Base-by-base conservation (phyloP, 2,888 invertebrate genomes). In the Ischnus inquisitorius region DNA sequence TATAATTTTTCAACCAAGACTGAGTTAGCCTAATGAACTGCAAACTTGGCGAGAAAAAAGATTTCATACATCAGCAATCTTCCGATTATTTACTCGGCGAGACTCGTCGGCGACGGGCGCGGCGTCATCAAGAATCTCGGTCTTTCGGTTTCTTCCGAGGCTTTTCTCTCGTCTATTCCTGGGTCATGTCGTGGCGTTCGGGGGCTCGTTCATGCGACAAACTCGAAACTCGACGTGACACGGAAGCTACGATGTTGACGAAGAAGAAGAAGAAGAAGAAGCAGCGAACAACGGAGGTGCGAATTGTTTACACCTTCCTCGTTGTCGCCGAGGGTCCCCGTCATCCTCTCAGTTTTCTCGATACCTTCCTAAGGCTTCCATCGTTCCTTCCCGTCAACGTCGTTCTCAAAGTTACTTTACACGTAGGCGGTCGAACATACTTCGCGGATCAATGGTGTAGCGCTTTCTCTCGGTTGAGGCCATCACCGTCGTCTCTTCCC, bases 371-470 rank as follows among this genome's bases (percentile, higher is more conserved):
- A 12, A 39, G 22, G 25, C 51, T 51, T 62, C 16, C 43, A 6
- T 34, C 34, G 34, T 34, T 60, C 22, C 12, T 54, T 57, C 57
- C 16, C 51, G 41, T 68, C 82, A 88, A 87, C 51, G 84, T 72
- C 79, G 57, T 79, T 85, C 85, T 86, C 85, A 87, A 87, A 89
- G 88, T 89, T 88, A 85, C 85, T 78, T 86, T 87, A 85, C 86
- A 79, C 88, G 71, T 57, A 65, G 86, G 87, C 83, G 6, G 86
- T 87, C 57, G 79, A 71, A 85, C 86, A 86, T 87, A 86, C 86
- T 84, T 88, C 84, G 69, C 75, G 89, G 87, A 89, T 90, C 89
- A 88, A 90, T 89, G 88, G 82, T 34, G 34, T 34, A 86, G 88
- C 88, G 83, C 51, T 65, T 43, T 46, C 64, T 75, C 34, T 34